phyloP scores from a whole-genome alignment of 92 coral and sea anemone species.

The Ricordea florida region DNA sequence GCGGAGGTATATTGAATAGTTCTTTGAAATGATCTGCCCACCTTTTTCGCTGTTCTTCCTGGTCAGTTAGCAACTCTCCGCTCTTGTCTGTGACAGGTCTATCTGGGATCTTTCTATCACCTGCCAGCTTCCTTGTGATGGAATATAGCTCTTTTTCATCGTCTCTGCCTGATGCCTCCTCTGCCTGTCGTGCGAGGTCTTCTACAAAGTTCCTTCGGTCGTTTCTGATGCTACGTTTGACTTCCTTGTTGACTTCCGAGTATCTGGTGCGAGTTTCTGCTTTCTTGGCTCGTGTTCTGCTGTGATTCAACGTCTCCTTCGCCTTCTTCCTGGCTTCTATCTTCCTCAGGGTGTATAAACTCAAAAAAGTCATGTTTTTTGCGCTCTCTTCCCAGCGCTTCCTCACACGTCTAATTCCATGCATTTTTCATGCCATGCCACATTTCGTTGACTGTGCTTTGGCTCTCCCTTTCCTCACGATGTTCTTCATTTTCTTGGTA shows the following conservation, averaged over 20 bases:
- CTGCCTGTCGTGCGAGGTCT: not conserved
- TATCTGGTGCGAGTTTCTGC: too few relatives aligned
- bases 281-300: not conserved
- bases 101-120: not conserved
- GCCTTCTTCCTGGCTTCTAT: conserved; percentile 1
- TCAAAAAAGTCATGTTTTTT: not conserved
- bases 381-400: not conserved
- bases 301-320: not conserved
- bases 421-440: not conserved
- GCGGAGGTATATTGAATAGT: not conserved
- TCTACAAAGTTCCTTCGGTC: not conserved
- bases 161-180: not conserved
- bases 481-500: not conserved
- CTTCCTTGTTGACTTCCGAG: not conserved
- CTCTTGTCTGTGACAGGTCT: not conserved
- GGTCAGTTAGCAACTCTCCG: not conserved
- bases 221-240: not conserved
- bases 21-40: too few relatives aligned
- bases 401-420: not conserved
- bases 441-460: not conserved
- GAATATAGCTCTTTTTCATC: not conserved
- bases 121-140: not conserved
- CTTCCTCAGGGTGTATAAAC: not conserved
- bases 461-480: not conserved
- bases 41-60: not conserved